These are phyloP conservation scores for Solea senegalensis DNA, from an alignment of 2,113 vertebrate genomes.

Conservation along the genomic window DNA sequence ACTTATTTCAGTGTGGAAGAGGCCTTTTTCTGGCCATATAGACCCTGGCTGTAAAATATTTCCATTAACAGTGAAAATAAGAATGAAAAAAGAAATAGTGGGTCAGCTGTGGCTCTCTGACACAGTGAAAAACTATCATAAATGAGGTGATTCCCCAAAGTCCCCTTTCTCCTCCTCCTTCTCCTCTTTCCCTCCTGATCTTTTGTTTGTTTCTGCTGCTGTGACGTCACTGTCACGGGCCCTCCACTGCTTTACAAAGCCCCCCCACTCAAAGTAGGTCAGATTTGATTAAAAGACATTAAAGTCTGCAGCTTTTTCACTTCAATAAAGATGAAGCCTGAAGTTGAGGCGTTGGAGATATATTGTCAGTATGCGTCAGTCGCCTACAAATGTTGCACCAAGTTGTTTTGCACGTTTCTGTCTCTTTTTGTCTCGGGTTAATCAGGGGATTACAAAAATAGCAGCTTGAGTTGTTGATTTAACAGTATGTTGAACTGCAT, in stretches of 20 bases:
- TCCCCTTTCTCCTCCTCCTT: constrained; percentile 1
- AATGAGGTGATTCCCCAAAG: constrained; percentile 42
- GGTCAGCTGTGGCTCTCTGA: not conserved
- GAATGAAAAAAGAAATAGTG: not conserved
- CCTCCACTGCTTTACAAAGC: constrained; percentile 38
- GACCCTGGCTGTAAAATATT: too few species aligned
- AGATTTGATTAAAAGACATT: constrained; percentile 77
- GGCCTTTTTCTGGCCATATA: too few species aligned
- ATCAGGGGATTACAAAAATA: constrained; percentile 23
- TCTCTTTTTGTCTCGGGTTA: constrained; percentile 26
- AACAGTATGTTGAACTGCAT: constrained; percentile 17
- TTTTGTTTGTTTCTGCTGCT: constrained; percentile 29
- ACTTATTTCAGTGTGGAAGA: too few species aligned
- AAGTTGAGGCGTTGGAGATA: constrained; percentile 12
- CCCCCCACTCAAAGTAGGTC: constrained; percentile 71
- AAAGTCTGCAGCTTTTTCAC: constrained; percentile 49
- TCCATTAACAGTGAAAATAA: too few species aligned
- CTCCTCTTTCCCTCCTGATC: not conserved
- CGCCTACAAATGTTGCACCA: constrained; percentile 44
- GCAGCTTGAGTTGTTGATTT: constrained; percentile 56
- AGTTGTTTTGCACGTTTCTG: constrained; percentile 44
- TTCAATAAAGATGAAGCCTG: constrained; percentile 47
- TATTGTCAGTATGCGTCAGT: constrained; percentile 64
- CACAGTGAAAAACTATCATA: constrained; percentile 15
- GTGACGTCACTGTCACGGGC: constrained; percentile 34